Base-by-base conservation (phyloP, 1,140 invertebrate genomes). In the Phymastichus coffea region DNA sequence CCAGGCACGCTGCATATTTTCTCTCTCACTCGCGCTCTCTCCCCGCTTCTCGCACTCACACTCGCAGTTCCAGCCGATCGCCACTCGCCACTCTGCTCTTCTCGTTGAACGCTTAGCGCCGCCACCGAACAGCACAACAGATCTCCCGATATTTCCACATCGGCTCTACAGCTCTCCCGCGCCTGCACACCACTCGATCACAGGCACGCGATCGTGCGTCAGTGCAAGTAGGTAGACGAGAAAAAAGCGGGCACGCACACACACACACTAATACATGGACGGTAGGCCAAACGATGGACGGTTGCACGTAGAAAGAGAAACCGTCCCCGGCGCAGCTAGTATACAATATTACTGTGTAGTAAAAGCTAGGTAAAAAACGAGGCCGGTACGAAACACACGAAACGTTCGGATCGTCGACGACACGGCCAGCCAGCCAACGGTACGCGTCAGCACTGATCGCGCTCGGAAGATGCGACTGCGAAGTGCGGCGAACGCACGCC, bases 391-490 rank as follows among this genome's bases (percentile, higher is more conserved):
- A n/a, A n/a, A n/a, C n/a, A n/a, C n/a, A n/a, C n/a, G n/a, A n/a
- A n/a, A n/a, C n/a, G n/a, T n/a, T n/a, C n/a, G n/a, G n/a, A n/a
- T n/a, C n/a, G n/a, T n/a, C n/a, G n/a, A n/a, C n/a, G n/a, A n/a
- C n/a, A n/a, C n/a, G 67, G 57, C 61, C 57, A 65, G 14, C 47
- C 54, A 41, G 54, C 59, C 51, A 66, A 70, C 64, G 64, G 67
- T 66, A 66, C 69, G 67, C 67, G 67, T 70, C 64, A 69, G 67
- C 66, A 69, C 64, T 68, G 63, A 63, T 63, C 40, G 47, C 28
- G 43, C 48, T 44, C 40, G 60, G 56, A 41, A 44, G 30, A 26
- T n/a, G n/a, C n/a, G n/a, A n/a, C n/a, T n/a, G n/a, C n/a, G n/a
- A n/a, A n/a, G n/a, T n/a, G n/a, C n/a, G n/a, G n/a, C n/a, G n/a